Evolutionary conservation across 2,797 vertebrate genomes (phyloP).

Genomic region (Austrolebias charrua): DNA sequence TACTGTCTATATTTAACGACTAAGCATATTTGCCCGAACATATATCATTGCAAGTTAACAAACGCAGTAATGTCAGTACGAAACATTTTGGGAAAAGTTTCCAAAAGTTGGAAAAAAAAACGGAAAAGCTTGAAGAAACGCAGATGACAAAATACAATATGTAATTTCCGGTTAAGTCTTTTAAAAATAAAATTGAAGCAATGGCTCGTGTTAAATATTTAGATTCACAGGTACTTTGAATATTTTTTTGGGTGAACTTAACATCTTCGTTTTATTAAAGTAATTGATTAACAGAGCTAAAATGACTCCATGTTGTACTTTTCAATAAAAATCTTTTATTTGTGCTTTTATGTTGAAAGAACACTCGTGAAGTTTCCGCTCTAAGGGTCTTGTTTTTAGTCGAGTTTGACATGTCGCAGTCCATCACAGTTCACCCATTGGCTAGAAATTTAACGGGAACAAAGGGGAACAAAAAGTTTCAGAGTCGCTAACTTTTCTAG

Average conservation of each 20-base stretch:
- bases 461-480: neutral
- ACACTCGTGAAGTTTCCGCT: neutral
- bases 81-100: conserved; percentile 29
- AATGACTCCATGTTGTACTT: too few species aligned
- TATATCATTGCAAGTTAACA: neutral
- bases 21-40: neutral
- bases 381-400: neutral
- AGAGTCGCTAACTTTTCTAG: neutral
- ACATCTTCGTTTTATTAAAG: neutral
- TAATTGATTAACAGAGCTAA: neutral
- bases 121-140: neutral
- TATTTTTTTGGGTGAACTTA: accelerated
- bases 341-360: conserved; percentile 42
- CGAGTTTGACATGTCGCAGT: neutral
- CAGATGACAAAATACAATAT: accelerated
- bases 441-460: too few species aligned
- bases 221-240: accelerated
- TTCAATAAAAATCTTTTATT: accelerated
- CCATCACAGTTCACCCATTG: conserved; percentile 6
- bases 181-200: conserved; percentile 28
- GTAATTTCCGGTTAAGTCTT: conserved; percentile 4
- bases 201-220: accelerated
- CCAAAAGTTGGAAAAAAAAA: conserved; percentile 46
- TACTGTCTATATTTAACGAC: neutral
- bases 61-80: neutral